Base-by-base conservation (phyloP, 2,888 invertebrate species). In the Trissonchulus latispiculum region DNA sequence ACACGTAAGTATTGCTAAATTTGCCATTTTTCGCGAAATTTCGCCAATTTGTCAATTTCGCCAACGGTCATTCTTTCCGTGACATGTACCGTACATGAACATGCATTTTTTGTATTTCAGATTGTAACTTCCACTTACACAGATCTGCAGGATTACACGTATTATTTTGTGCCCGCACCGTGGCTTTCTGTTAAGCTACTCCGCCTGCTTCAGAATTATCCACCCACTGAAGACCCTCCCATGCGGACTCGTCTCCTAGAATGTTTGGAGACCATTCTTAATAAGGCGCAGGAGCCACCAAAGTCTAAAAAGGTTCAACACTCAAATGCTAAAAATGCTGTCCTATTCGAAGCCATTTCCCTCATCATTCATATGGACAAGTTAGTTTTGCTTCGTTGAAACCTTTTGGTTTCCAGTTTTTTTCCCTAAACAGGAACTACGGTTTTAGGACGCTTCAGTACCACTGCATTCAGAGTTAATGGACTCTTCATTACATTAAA, bases 271-370 rank as follows among this genome's bases (percentile, higher is more conserved):
- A 95, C 95, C 31, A 96, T 97, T 82, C 87, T 97, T 32, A 72
- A 72, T 33, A 72, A 72, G 87, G 97, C 97, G 31, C 96, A 97
- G 85, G 99, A 99, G 85, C 96, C 97, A 78, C 97, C 97, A 36
- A 96, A 96, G 86, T 99, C 97, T 70, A 99, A 99, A 86, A 99
- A 99, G 86, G 97, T 99, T 36, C 99, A 99, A 87, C 99, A 99
- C 86, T 96, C 97, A 70, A 99, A 99, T 87, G 97, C 99, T 74
- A 99, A 99, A 86, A 99, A 99, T 87, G 96, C 99, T 71, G 97
- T 99, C 35, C 87, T 99, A 31, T 99, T 99, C 87, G 99, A 99
- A 87, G 97, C 99, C 67, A 99, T 99, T 83, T 96, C 96, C 86
- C 88, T 99, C 78, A 99, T 99, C 78, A 99, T 99, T 82, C 99